Conservation (phyloP, 2,888 invertebrate genomes). For the Thera obeliscata region DNA sequence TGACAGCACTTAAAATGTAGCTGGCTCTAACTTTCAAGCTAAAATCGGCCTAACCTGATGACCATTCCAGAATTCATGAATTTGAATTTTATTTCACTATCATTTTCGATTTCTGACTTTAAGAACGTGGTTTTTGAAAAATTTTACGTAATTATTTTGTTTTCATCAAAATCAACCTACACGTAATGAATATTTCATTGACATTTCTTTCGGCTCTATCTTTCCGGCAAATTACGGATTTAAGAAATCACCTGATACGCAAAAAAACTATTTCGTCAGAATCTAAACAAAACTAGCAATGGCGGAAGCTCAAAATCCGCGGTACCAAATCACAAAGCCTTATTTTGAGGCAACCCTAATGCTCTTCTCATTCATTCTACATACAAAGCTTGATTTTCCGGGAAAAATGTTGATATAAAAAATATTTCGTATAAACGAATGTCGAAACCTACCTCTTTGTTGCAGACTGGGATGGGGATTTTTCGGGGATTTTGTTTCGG, state of each 20-base stretch:
- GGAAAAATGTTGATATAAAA: constrained; percentile 50
- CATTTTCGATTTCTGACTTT: too few relatives aligned
- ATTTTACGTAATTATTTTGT: too few relatives aligned
- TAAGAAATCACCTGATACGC: constrained; percentile 21
- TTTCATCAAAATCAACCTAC: too few relatives aligned
- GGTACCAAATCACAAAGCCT: constrained; percentile 34
- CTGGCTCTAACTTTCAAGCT: too few relatives aligned
- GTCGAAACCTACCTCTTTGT: constrained; percentile 34
- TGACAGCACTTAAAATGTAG: too few relatives aligned
- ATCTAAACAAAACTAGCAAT: constrained; percentile 12
- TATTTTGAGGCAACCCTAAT: constrained; percentile 51
- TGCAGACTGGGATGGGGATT: constrained; percentile 37
- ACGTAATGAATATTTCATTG: background rate
- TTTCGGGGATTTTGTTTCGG: constrained; percentile 48
- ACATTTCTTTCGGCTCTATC: background rate
- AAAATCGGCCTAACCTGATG: too few relatives aligned
- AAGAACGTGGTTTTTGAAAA: too few relatives aligned
- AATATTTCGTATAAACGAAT: constrained; percentile 42
- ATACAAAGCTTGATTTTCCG: constrained; percentile 54
- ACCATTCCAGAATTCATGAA: too few relatives aligned
- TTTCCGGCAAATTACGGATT: constrained; percentile 5
- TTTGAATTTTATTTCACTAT: too few relatives aligned
- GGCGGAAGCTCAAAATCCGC: constrained; percentile 22
- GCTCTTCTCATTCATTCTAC: constrained; percentile 49
- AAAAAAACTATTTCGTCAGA: constrained; percentile 8